Percentiles rank a stretch among this genome's conserved stretches.
phyloP scores from a whole-genome alignment of 53 echinoderm and acorn worm species.

The Paelopatides confundens region DNA sequence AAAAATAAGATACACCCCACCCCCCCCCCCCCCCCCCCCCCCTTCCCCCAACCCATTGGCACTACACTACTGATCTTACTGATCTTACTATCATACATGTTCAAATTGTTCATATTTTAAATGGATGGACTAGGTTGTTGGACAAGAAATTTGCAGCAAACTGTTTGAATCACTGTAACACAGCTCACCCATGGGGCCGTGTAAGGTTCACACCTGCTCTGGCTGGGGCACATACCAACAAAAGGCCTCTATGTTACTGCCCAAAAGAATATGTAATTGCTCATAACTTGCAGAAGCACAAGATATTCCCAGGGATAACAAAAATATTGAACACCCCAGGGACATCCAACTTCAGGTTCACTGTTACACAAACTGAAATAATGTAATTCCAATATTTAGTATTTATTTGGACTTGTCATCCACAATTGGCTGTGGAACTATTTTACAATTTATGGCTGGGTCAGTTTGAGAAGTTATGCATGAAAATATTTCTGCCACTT shows the following conservation, averaged over 20 bases:
- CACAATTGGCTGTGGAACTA: not conserved
- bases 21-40: too few species aligned
- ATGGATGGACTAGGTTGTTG: too few species aligned
- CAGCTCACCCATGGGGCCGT: not conserved
- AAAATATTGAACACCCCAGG: not conserved
- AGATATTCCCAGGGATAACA: not conserved
- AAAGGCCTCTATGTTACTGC: not conserved
- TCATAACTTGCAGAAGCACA: not conserved
- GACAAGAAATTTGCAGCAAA: too few species aligned
- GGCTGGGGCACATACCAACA: not conserved
- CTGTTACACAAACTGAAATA: not conserved
- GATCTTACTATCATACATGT: too few species aligned
- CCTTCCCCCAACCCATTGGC: too few species aligned
- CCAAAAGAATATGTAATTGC: not conserved
- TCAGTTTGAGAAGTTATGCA: too few species aligned
- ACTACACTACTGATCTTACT: too few species aligned
- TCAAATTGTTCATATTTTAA: too few species aligned
- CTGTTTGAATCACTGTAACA: too few species aligned
- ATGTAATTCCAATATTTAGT: not conserved
- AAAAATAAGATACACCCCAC: too few species aligned
- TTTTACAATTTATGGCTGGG: not conserved
- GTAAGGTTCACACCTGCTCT: not conserved
- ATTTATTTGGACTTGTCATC: conserved; percentile 21
- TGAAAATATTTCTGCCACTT: not conserved
- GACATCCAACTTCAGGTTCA: not conserved